Evolutionary conservation across 2,888 invertebrate species (phyloP).

Genomic region (Pediacus dermestoides): DNA sequence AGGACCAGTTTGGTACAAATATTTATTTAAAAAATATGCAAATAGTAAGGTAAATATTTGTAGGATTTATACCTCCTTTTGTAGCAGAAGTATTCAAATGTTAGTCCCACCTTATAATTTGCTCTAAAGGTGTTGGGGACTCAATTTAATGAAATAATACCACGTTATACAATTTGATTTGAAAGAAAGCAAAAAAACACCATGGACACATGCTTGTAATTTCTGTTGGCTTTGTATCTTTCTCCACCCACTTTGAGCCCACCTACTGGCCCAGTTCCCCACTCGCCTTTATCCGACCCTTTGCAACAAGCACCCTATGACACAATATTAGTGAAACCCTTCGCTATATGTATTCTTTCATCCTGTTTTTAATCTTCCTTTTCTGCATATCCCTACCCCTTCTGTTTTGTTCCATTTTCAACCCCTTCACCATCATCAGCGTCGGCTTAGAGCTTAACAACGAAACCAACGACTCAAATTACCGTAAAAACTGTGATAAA

Average conservation of each 20-base stretch:
- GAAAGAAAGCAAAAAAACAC: neutral
- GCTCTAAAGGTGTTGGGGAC: neutral
- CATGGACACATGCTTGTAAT: neutral
- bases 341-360: constrained; percentile 31
- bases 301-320: constrained; percentile 29
- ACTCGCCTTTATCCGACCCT: constrained; percentile 30
- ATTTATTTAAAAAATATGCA: too few relatives aligned
- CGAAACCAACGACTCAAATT: constrained; percentile 1
- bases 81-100: too few relatives aligned
- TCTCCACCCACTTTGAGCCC: constrained; percentile 22
- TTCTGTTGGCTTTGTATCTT: constrained; percentile 1
- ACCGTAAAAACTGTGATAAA: neutral
- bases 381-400: constrained; percentile 10
- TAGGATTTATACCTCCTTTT: too few relatives aligned
- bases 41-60: too few relatives aligned
- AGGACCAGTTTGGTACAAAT: too few relatives aligned
- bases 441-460: neutral
- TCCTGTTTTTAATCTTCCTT: constrained; percentile 28
- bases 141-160: constrained; percentile 1
- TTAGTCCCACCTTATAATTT: neutral
- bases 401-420: constrained; percentile 4
- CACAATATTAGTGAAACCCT: constrained; percentile 28
- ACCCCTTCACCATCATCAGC: constrained; percentile 5
- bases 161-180: constrained; percentile 1
- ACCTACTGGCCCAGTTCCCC: constrained; percentile 38